Evolutionary conservation across 2,888 invertebrate species (phyloP).

Genomic region (Elmis aenea): DNA sequence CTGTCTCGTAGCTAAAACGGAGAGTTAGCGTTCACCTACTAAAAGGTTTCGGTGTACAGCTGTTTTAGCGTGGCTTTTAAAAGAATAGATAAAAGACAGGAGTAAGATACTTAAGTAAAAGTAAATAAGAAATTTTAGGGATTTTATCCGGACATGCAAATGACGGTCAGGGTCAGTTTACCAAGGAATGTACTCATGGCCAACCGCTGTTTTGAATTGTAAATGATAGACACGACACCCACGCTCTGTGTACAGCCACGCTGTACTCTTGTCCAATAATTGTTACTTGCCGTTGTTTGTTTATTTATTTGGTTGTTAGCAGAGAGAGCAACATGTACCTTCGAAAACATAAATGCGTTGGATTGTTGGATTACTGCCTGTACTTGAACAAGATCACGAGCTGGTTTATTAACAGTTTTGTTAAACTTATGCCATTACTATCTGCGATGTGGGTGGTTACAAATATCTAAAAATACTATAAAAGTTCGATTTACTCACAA

Average conservation of each 20-base stretch:
- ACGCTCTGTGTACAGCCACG: slow-evolving; percentile 19
- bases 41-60: slow-evolving; percentile 13
- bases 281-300: slow-evolving; percentile 22
- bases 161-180: slow-evolving; percentile 19
- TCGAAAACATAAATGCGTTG: slow-evolving; percentile 9
- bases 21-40: slow-evolving; percentile 13
- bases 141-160: slow-evolving; percentile 24
- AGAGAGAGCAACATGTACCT: slow-evolving; percentile 3
- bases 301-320: slow-evolving; percentile 18
- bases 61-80: slow-evolving; percentile 15
- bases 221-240: slow-evolving; percentile 32
- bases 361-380: slow-evolving; percentile 2
- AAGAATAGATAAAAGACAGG: slow-evolving; percentile 5
- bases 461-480: too few species aligned
- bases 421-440: too few species aligned
- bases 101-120: slow-evolving; percentile 14
- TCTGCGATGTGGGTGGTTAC: too few species aligned
- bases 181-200: slow-evolving; percentile 18
- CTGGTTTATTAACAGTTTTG: too few species aligned
- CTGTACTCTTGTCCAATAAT: slow-evolving; percentile 23
- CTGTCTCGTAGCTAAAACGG: slow-evolving; percentile 10
- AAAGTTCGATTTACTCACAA: too few species aligned
- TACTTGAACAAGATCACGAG: too few species aligned
- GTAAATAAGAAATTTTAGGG: slow-evolving; percentile 10
- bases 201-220: slow-evolving; percentile 32